phyloP scores from a whole-genome alignment of 2,797 vertebrate species.

The Alauda arvensis region DNA sequence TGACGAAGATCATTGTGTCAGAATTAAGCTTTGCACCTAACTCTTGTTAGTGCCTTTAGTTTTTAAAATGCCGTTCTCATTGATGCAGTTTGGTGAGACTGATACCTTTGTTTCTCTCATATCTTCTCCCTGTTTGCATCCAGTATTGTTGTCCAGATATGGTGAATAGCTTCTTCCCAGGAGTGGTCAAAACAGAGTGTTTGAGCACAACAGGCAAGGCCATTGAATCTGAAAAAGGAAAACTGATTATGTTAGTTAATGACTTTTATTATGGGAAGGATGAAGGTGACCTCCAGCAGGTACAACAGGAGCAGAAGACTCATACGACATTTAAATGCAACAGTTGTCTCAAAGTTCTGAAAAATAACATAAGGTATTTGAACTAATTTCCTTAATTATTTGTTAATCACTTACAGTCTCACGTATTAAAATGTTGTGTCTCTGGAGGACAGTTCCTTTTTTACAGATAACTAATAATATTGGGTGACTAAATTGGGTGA shows the following conservation, averaged over 20 bases:
- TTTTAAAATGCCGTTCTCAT: background rate
- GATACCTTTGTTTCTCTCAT: constrained; percentile 10
- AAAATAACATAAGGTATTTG: constrained; percentile 95
- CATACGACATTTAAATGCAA: constrained; percentile 93
- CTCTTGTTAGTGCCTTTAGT: background rate
- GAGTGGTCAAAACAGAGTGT: constrained; percentile 61
- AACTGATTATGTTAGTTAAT: constrained; percentile 95
- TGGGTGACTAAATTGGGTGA: background rate
- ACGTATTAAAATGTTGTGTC: background rate
- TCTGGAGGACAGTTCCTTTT: background rate
- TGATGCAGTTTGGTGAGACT: background rate
- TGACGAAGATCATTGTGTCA: background rate
- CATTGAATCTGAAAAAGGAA: constrained; percentile 80
- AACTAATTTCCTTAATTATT: constrained; percentile 6
- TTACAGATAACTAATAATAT: background rate
- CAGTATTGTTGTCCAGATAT: constrained; percentile 85
- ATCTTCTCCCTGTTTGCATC: background rate
- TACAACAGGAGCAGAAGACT: constrained; percentile 80
- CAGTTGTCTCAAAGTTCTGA: constrained; percentile 95
- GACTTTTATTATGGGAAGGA: constrained; percentile 95
- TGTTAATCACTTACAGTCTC: background rate
- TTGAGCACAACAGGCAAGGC: constrained; percentile 44
- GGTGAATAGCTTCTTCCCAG: constrained; percentile 69
- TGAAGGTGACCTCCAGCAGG: constrained; percentile 79
- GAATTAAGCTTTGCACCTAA: background rate